These are phyloP conservation scores for Fulica atra DNA, from an alignment of 2,113 vertebrate genomes.

Conservation along the genomic window DNA sequence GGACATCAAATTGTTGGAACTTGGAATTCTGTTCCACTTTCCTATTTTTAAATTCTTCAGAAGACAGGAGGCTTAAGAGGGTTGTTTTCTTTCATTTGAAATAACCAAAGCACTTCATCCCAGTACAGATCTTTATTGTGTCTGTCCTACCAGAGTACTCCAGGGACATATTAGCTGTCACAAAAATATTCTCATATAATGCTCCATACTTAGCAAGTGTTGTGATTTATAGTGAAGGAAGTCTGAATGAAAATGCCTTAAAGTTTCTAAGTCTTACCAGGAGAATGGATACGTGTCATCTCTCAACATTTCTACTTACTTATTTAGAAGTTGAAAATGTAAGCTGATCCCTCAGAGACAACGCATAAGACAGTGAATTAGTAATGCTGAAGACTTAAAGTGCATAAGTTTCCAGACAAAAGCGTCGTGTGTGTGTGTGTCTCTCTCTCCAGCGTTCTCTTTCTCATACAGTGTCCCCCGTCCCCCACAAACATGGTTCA, in stretches of 20 bases:
- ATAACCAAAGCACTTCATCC: neutral
- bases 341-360: neutral
- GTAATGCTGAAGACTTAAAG: neutral
- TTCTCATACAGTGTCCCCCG: neutral
- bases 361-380: neutral
- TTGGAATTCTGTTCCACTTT: neutral
- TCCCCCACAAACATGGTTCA: neutral
- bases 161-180: neutral
- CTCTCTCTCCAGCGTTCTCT: neutral
- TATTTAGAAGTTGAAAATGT: neutral
- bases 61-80: neutral
- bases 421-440: accelerated
- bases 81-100: neutral
- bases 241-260: neutral
- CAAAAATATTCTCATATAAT: neutral
- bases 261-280: neutral
- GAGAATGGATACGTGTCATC: neutral
- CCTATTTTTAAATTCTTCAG: neutral
- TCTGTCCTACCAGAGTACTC: neutral
- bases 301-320: neutral
- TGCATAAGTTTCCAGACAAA: accelerated
- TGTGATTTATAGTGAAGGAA: neutral
- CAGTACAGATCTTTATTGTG: neutral
- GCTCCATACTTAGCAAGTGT: neutral
- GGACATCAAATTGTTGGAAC: neutral